Evolutionary conservation across 2,113 vertebrate genomes (phyloP).

Genomic region (Crotalus horridus): DNA sequence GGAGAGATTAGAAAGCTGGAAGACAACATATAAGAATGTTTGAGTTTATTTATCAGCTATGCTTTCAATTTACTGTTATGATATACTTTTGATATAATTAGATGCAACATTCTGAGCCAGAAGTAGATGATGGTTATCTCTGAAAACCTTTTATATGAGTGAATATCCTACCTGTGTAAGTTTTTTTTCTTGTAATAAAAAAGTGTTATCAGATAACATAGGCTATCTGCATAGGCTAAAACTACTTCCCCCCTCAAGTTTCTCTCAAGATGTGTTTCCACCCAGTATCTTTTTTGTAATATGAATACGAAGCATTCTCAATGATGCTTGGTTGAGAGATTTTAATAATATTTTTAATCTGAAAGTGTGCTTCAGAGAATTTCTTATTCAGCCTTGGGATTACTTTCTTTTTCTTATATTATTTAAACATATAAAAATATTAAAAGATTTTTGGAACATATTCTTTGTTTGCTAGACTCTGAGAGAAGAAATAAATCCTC

Average conservation of each 20-base stretch:
- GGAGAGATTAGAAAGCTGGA: neutral
- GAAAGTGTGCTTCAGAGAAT: constrained; percentile 6
- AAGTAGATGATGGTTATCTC: neutral
- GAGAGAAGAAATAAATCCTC: constrained; percentile 35
- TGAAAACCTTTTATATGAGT: neutral
- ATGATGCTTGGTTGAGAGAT: neutral
- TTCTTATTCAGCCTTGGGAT: constrained; percentile 13
- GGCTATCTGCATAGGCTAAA: neutral
- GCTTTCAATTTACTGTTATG: neutral
- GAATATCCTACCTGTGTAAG: neutral
- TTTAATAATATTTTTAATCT: neutral
- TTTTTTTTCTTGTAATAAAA: neutral
- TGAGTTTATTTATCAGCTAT: neutral
- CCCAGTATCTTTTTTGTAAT: neutral
- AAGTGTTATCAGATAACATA: neutral
- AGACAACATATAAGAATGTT: neutral
- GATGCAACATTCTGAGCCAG: neutral
- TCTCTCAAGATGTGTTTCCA: neutral
- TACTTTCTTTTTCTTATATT: constrained; percentile 20
- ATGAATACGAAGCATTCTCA: neutral
- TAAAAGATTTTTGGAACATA: constrained; percentile 26
- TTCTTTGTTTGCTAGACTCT: constrained; percentile 39
- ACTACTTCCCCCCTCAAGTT: neutral
- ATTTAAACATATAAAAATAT: constrained; percentile 30
- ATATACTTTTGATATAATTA: neutral